phyloP scores from a whole-genome alignment of 2,888 invertebrate genomes.

The Spilosoma lubricipeda region DNA sequence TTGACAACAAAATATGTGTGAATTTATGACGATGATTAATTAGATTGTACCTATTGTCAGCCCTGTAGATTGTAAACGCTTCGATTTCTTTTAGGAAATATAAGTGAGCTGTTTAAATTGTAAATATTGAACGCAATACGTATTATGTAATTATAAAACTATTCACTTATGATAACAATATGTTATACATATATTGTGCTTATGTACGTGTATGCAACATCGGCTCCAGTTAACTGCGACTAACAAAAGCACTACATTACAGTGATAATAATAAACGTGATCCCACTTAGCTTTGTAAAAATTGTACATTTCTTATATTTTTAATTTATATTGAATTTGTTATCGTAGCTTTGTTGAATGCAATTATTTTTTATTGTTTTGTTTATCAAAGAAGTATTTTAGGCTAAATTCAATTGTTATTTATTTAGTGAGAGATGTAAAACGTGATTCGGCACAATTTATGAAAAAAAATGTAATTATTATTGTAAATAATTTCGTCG shows the following conservation, averaged over 20 bases:
- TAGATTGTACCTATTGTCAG: conserved; percentile 43
- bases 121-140: conserved; percentile 56
- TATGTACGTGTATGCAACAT: conserved; percentile 50
- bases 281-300: conserved; percentile 83
- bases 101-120: conserved; percentile 51
- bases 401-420: conserved; percentile 86
- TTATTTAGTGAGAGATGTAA: conserved; percentile 83
- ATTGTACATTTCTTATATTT: conserved; percentile 84
- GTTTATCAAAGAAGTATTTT: conserved; percentile 85
- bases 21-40: conserved; percentile 46
- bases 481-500: conserved; percentile 80
- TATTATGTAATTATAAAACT: conserved; percentile 52
- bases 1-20: conserved; percentile 55
- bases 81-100: conserved; percentile 43
- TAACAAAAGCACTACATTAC: conserved; percentile 66
- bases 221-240: conserved; percentile 51
- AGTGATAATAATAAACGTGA: conserved; percentile 82
- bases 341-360: conserved; percentile 86
- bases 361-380: conserved; percentile 87
- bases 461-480: conserved; percentile 61
- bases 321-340: conserved; percentile 87
- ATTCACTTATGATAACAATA: conserved; percentile 55
- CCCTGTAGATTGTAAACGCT: conserved; percentile 48
- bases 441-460: conserved; percentile 80
- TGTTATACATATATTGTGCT: conserved; percentile 44